These are phyloP conservation scores for Coregonus sp. DNA, from an alignment of 2,797 vertebrate genomes.

Conservation along the genomic window DNA sequence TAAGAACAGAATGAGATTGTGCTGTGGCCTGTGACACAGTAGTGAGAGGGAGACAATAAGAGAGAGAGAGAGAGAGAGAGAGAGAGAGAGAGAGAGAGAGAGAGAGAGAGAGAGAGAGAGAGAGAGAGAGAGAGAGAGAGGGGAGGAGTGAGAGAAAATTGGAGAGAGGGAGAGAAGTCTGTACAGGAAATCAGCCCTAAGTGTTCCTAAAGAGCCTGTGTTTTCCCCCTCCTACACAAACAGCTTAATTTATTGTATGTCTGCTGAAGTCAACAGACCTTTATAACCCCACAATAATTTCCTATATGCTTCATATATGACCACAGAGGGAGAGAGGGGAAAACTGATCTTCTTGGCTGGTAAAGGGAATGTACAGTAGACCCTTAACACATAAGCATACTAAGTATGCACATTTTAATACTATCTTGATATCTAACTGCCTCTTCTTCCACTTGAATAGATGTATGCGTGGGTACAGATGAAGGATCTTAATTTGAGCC, in stretches of 20 bases:
- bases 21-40: constrained; percentile 45
- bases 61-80: constrained; percentile 7
- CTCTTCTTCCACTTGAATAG: constrained; percentile 35
- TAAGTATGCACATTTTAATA: constrained; percentile 42
- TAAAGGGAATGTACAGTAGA: constrained; percentile 44
- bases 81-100: constrained; percentile 5
- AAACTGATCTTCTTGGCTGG: constrained; percentile 46
- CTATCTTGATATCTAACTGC: constrained; percentile 42
- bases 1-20: constrained; percentile 71
- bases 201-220: constrained; percentile 72
- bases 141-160: no score
- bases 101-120: constrained; percentile 49
- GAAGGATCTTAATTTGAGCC: no score
- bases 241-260: constrained; percentile 78
- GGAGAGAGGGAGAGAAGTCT: constrained; percentile 18
- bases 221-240: constrained; percentile 69
- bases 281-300: constrained; percentile 79
- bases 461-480: no score
- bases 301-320: constrained; percentile 79
- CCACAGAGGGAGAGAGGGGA: constrained; percentile 56
- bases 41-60: constrained; percentile 43
- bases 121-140: background rate
- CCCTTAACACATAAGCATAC: constrained; percentile 19
- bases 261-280: constrained; percentile 77
- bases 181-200: constrained; percentile 71